phyloP scores from a whole-genome alignment of 2,797 vertebrate species.

The Lycodopsis pacificus region DNA sequence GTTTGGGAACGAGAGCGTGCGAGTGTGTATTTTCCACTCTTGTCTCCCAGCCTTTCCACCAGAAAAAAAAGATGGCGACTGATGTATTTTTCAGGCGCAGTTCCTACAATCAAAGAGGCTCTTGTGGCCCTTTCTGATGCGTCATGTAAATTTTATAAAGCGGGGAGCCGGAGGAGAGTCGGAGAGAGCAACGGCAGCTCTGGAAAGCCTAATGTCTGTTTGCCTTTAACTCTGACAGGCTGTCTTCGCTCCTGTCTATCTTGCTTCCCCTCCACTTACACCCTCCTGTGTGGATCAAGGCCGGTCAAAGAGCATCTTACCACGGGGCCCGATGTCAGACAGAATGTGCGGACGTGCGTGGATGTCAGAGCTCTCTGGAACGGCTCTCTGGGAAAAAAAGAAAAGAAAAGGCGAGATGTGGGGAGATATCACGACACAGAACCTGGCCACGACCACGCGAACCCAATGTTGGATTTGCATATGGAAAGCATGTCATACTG shows the following conservation, averaged over 20 bases:
- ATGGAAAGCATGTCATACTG: slow-evolving; percentile 36
- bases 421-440: slow-evolving; percentile 42
- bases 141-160: slow-evolving; percentile 87
- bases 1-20: slow-evolving; percentile 53
- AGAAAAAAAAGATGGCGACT: slow-evolving; percentile 80
- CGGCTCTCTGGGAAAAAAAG: slow-evolving; percentile 26
- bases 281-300: slow-evolving; percentile 81
- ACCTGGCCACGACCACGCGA: slow-evolving; percentile 37
- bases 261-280: slow-evolving; percentile 83
- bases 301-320: slow-evolving; percentile 78
- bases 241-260: slow-evolving; percentile 84
- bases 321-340: slow-evolving; percentile 75
- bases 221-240: slow-evolving; percentile 85
- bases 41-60: slow-evolving; percentile 65
- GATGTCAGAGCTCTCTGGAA: slow-evolving; percentile 62
- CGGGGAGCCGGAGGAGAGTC: slow-evolving; percentile 68
- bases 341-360: slow-evolving; percentile 62
- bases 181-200: slow-evolving; percentile 72
- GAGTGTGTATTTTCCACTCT: slow-evolving; percentile 65
- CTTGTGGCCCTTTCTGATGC: slow-evolving; percentile 86
- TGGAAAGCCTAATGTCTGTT: slow-evolving; percentile 83
- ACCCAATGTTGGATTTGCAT: slow-evolving; percentile 49
- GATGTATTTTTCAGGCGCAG: slow-evolving; percentile 87
- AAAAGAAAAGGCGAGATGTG: slow-evolving; percentile 24
- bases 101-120: slow-evolving; percentile 86